Conservation (phyloP, 2,113 vertebrate genomes). For the Zapus hudsonius region DNA sequence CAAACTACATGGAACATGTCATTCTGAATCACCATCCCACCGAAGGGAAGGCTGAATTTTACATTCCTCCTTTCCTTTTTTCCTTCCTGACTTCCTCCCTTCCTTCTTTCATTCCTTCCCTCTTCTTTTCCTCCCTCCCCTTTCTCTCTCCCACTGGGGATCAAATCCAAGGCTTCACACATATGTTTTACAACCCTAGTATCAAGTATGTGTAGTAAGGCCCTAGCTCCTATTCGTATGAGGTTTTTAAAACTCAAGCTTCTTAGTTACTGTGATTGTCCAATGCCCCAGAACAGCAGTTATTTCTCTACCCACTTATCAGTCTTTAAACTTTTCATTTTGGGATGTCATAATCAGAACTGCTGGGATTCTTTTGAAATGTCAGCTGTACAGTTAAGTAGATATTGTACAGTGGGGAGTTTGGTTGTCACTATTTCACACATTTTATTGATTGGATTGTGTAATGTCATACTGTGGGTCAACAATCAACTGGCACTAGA, state of each 20-base stretch:
- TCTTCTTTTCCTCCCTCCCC: neutral
- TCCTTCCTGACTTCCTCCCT: neutral
- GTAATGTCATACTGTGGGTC: neutral
- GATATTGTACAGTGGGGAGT: neutral
- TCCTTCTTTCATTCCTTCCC: neutral
- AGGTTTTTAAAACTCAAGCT: constrained; percentile 22
- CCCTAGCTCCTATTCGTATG: constrained; percentile 15
- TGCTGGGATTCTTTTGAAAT: constrained; percentile 40
- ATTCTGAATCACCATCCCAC: neutral
- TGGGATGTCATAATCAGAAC: neutral
- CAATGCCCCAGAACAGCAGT: constrained; percentile 8
- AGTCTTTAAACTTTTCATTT: constrained; percentile 23
- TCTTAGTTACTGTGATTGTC: constrained; percentile 20
- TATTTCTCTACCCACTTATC: neutral
- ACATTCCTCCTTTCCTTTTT: neutral
- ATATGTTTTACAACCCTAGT: neutral
- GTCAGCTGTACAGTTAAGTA: neutral
- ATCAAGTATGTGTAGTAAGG: neutral
- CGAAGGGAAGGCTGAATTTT: neutral
- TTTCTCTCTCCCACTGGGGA: neutral
- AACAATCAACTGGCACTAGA: neutral
- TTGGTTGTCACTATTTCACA: constrained; percentile 27
- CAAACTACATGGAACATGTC: neutral
- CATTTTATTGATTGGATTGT: constrained; percentile 10
- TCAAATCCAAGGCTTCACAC: neutral